A percentile compares a stretch with the other conserved stretches of the same genome.
phyloP scores from a whole-genome alignment of 2,888 invertebrate genomes.

The Drosophila eohydei region DNA sequence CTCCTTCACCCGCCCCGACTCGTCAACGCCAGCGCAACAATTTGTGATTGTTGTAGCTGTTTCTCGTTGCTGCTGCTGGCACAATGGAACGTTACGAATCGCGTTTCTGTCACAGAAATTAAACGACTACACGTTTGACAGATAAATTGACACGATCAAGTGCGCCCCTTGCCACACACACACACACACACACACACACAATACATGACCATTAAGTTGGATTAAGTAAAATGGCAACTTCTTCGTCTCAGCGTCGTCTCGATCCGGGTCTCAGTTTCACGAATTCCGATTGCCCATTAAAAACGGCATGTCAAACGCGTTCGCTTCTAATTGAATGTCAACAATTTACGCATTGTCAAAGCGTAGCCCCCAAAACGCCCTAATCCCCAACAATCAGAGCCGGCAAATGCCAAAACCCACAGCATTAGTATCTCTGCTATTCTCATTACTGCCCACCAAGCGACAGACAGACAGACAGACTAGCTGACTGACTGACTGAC shows the following conservation, averaged over 20 bases:
- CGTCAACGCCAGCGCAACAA: conserved; percentile 55
- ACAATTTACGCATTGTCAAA: conserved; percentile 60
- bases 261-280: conserved; percentile 9
- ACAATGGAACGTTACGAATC: conserved; percentile 76
- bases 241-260: conserved; percentile 30
- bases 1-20: conserved; percentile 30
- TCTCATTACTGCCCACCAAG: conserved; percentile 1
- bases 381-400: conserved; percentile 36
- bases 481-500: background rate
- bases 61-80: conserved; percentile 32
- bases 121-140: conserved; percentile 77
- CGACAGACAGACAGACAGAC: background rate
- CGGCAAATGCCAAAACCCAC: conserved; percentile 25
- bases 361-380: conserved; percentile 37
- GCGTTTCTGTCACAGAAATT: conserved; percentile 81
- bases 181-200: background rate
- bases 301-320: conserved; percentile 58
- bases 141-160: conserved; percentile 80
- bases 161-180: conserved; percentile 51
- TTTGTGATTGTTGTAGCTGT: conserved; percentile 30
- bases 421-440: conserved; percentile 12
- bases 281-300: conserved; percentile 65
- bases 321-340: conserved; percentile 67
- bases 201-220: conserved; percentile 64
- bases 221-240: conserved; percentile 75